phyloP scores from a whole-genome alignment of 2,797 vertebrate species.

The Peromyscus nudipes region DNA sequence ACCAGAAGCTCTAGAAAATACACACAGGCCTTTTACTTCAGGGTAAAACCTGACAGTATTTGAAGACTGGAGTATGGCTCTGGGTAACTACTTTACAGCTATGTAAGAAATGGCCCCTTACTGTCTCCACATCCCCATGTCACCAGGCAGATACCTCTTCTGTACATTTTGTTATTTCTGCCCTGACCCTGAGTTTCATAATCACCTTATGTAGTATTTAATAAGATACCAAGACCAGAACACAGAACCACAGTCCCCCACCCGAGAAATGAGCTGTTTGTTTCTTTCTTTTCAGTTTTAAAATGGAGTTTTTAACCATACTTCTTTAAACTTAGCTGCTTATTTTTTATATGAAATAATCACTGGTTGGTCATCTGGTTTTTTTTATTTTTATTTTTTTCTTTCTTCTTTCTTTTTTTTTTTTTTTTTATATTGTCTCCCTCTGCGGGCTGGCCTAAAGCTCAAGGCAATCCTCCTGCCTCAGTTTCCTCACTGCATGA shows the following conservation, averaged over 20 bases:
- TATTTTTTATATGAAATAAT: neutral
- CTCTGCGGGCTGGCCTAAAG: neutral
- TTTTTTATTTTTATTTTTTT: no score
- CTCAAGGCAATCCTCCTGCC: neutral
- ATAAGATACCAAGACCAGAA: neutral
- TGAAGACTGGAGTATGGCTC: neutral
- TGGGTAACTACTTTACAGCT: neutral
- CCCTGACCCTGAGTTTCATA: neutral
- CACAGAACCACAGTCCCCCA: neutral
- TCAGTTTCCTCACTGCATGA: neutral
- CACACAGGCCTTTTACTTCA: neutral
- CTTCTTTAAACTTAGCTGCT: constrained; percentile 35
- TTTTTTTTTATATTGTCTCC: neutral
- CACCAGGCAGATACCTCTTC: neutral
- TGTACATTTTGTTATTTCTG: neutral
- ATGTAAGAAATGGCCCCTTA: neutral
- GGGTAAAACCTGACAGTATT: constrained; percentile 11
- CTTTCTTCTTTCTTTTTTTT: no score
- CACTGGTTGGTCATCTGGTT: neutral
- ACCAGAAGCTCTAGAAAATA: constrained; percentile 14
- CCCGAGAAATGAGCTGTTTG: neutral
- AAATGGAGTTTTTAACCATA: neutral
- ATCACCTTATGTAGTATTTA: constrained; percentile 29
- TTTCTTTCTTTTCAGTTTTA: constrained; percentile 4
- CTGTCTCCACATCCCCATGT: neutral